Base-by-base conservation (phyloP, 2,888 invertebrate species). In the Caradrina kadenii region DNA sequence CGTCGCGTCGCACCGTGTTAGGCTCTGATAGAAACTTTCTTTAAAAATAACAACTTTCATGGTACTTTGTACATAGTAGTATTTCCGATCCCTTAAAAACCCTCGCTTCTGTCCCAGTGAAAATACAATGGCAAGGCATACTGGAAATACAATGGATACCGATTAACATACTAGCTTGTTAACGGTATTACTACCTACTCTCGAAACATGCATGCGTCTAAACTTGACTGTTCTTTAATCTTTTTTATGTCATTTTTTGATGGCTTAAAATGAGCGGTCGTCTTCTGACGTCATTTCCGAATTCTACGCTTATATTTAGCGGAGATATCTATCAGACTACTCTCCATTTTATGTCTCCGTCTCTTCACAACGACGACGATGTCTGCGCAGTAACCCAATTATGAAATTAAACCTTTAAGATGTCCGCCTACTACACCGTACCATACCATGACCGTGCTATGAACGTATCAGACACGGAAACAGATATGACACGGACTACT, bases 271-370 rank as follows among this genome's bases (percentile, higher is more conserved):
- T 31, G 21, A 50, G 22, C 39, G 19, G 19, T 49, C 48, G n/a
- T 52, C 35, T 52, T 54, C 45, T 69, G 76, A 21, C 39, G 60
- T 75, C 60, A 75, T 76, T 71, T 76, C 74, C 52, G 76, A 75
- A 75, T 76, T 61, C 52, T 49, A 10, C 17, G 31, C 35, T 52
- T 63, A 71, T 45, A 70, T 76, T 63, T 63, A 76, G 55, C n/a
- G 42, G 15, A 39, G 60, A 76, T 60, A 60, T 56, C 60, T 60
- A 63, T 63, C 19, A 75, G 26, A 60, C 31, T 52, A n/a, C 26
- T 61, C 2, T 61, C 35, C 39, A 50, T 56, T 63, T 39, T 39
- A 60, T 49, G 39, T 48, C 13, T 6, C 31, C 45, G n/a, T 31
- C 17, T 31, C 8, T 50, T 48, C 8, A 39, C 15, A 13, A 62